Base-by-base conservation (phyloP, 2,113 vertebrate species). In the Helogale parvula region DNA sequence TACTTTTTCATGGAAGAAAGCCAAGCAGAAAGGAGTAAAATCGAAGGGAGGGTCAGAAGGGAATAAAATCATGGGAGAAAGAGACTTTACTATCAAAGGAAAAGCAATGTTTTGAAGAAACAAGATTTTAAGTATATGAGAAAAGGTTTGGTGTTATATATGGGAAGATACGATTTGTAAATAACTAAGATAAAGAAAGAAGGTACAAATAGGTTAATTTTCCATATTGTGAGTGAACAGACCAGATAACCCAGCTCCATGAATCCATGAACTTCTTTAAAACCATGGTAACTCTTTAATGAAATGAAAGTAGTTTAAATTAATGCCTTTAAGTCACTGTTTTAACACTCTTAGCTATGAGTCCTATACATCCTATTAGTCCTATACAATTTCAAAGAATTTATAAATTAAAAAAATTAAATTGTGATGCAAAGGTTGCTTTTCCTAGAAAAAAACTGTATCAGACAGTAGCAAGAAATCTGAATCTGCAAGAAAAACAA, bases 361-460 rank as follows among this genome's bases (percentile, higher is more conserved):
- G 54, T 57, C 54, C 19, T 57, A 57, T 57, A 57, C 4, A 1
- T 17, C 16, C 16, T 54, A 54, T 54, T 54, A 57, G 54, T 57
- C 54, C n/a, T 69, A 35, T 1, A 60, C 13, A 60, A 93, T 71
- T 93, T 90, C 21, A 54, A 72, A 90, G 25, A 93, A 66, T 57
- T 52, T 90, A 47, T 72, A 16, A 41, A 52, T 33, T 35, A 66
- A n/a, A 47, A 90, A 45, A 33, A 72, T 41, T 88, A 17, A 27
- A 33, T 19, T 80, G 2, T 47, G 14, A 69, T 63, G 52, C 47
- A 41, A 38, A 88, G 4, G 1, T 85, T 92, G 13, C 23, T 77
- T 82, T 87, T 31, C 21, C 45, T 84, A 79, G 25, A 68, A 88
- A 97, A 74, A 74, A 97, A 74, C 33, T 38, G 27, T 31, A 85